These are phyloP conservation scores for Cyprinus carpio DNA, from an alignment of 2,113 vertebrate genomes.

Conservation along the genomic window DNA sequence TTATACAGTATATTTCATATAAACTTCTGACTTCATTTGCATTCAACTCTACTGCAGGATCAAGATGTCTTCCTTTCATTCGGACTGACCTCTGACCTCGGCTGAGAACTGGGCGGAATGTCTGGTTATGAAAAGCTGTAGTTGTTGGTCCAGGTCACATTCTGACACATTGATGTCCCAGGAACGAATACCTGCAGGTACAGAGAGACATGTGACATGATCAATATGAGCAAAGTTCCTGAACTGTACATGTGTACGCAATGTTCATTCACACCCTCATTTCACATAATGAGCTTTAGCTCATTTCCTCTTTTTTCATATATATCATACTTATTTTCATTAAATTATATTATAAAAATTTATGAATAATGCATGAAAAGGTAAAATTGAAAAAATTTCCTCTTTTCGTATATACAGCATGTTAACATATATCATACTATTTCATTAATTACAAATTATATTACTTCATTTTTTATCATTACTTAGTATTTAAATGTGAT, in stretches of 20 bases:
- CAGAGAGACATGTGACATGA: constrained; percentile 15
- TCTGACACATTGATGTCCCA: constrained; percentile 84
- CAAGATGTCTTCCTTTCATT: constrained; percentile 1
- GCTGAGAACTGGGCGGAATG: constrained; percentile 97
- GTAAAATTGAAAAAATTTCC: no score
- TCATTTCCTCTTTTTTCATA: not conserved
- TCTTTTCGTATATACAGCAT: no score
- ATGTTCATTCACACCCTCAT: not conserved
- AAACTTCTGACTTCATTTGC: not conserved
- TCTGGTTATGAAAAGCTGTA: constrained; percentile 88
- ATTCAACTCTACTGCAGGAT: not conserved
- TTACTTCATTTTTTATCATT: not conserved
- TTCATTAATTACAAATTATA: not conserved
- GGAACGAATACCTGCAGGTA: constrained; percentile 85
- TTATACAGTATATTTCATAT: not conserved
- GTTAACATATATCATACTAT: no score
- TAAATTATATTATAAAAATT: not conserved
- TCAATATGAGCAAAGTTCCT: not conserved
- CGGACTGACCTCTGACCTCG: constrained; percentile 94
- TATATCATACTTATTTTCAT: not conserved
- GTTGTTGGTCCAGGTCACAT: constrained; percentile 87
- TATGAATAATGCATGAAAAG: no score
- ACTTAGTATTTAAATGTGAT: not conserved
- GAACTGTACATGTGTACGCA: not conserved
- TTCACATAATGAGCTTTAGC: not conserved